Base-by-base conservation (phyloP, 2,888 invertebrate genomes). In the Noctua fimbriata region DNA sequence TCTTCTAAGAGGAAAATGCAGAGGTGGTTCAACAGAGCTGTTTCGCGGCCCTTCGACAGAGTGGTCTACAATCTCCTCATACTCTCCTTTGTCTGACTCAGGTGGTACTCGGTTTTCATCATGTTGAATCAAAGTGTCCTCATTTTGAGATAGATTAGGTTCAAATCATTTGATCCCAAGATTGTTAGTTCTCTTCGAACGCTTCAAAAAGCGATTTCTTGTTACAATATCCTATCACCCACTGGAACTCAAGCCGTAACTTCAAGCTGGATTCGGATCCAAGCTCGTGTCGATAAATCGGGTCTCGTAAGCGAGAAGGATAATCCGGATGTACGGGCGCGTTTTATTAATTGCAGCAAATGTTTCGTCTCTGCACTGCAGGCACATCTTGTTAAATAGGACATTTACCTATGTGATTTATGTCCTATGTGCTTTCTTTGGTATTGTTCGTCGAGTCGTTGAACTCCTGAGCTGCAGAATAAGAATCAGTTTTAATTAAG, bases 341-440 rank as follows among this genome's bases (percentile, higher is more conserved):
- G 88, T 85, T 89, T 92, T 92, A 92, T 92, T 92, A 93, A 93
- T 92, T 92, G 91, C 89, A 84, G 81, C 79, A 81, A 87, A 87
- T 86, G 84, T 84, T 82, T 78, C 78, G 82, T 84, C 82, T 73
- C 71, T 81, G 83, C 76, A 78, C 41, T 88, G 81, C 89, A 82
- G 85, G 52, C 44, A 69, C 73, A 78, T 79, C 69, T 58, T 65
- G 52, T 41, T 69, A n/a, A 65, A 28, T 55, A 69, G n/a, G 41
- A 36, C 41, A n/a, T 21, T 21, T 55, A 52, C 24, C 21, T 55
- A n/a, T 28, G 28, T 47, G 44, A 73, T 24, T 28, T 67, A 24
- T n/a, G n/a, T 41, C n/a, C 1, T 67, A 24, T n/a, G 16, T 41
- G n/a, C 1, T n/a, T 66, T n/a, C 1, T n/a, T 44, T 44, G 9